Percentiles rank a stretch among this genome's conserved stretches.
phyloP scores from a whole-genome alignment of 2,113 vertebrate species.

The Ammodytes marinus region DNA sequence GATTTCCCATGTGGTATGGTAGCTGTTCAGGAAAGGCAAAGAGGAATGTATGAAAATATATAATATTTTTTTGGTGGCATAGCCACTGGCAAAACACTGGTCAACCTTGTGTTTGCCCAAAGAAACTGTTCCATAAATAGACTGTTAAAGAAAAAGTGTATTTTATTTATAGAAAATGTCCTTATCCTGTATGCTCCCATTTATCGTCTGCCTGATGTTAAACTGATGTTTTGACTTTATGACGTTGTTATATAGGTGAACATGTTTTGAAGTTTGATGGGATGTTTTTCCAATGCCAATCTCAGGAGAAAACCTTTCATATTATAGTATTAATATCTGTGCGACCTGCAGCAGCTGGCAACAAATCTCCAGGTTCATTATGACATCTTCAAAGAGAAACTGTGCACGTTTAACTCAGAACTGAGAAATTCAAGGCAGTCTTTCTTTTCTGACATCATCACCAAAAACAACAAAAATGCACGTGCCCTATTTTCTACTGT shows the following conservation, averaged over 20 bases:
- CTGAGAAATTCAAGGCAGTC: too few relatives aligned
- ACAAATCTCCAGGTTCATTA: too few relatives aligned
- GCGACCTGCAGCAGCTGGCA: neutral
- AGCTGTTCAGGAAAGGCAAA: constrained; percentile 3
- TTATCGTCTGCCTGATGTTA: neutral
- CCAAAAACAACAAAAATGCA: too few relatives aligned
- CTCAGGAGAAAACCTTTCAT: neutral
- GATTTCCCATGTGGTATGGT: constrained; percentile 22
- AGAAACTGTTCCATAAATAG: neutral
- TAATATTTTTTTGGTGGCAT: neutral
- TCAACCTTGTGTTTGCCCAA: neutral
- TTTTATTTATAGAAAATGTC: neutral
- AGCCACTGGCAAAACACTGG: neutral
- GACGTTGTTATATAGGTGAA: too few relatives aligned
- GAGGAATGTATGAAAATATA: neutral
- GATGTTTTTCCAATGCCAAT: neutral
- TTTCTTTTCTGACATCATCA: too few relatives aligned
- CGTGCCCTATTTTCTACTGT: too few relatives aligned
- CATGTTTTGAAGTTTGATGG: too few relatives aligned
- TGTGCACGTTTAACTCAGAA: too few relatives aligned
- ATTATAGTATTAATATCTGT: neutral
- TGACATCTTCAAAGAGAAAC: too few relatives aligned
- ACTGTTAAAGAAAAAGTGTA: neutral
- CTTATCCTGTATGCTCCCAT: neutral
- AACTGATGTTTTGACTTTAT: neutral